A percentile compares a stretch with the other conserved stretches of the same genome.
These are phyloP conservation scores for Molossus molossus DNA, from an alignment of 2,797 vertebrate species.

Conservation along the genomic window DNA sequence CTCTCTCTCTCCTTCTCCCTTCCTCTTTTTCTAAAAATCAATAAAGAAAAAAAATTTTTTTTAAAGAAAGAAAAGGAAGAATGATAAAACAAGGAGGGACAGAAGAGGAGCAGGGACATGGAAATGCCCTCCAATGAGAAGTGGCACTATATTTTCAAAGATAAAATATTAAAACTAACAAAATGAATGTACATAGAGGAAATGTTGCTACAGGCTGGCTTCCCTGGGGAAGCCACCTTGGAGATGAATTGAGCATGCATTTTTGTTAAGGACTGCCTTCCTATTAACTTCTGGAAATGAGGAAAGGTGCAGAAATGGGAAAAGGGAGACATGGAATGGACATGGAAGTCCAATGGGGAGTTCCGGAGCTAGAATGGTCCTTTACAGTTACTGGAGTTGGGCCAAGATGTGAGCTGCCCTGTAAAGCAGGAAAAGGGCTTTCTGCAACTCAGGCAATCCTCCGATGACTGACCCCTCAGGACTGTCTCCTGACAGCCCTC, in stretches of 20 bases:
- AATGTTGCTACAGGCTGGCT: neutral
- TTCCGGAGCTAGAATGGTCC: neutral
- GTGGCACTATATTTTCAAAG: neutral
- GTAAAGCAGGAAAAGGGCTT: neutral
- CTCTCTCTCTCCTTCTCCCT: too few relatives aligned
- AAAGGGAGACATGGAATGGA: neutral
- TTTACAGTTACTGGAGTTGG: neutral
- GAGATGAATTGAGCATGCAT: neutral
- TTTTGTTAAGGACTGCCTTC: neutral
- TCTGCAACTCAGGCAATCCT: neutral
- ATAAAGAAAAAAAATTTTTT: too few relatives aligned
- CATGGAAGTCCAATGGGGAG: neutral
- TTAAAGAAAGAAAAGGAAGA: neutral
- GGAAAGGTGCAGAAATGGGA: neutral
- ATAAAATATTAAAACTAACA: neutral
- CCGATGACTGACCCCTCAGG: neutral
- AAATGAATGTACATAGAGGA: neutral
- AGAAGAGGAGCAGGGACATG: neutral
- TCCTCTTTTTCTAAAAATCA: too few relatives aligned
- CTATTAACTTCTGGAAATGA: neutral
- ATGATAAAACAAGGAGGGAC: neutral
- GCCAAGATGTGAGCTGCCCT: neutral
- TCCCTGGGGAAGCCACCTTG: neutral
- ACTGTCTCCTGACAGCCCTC: neutral
- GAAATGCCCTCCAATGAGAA: neutral